A percentile compares a stretch with the other conserved stretches of the same genome.
phyloP scores from a whole-genome alignment of 2,797 vertebrate species.

The Pygocentrus nattereri region DNA sequence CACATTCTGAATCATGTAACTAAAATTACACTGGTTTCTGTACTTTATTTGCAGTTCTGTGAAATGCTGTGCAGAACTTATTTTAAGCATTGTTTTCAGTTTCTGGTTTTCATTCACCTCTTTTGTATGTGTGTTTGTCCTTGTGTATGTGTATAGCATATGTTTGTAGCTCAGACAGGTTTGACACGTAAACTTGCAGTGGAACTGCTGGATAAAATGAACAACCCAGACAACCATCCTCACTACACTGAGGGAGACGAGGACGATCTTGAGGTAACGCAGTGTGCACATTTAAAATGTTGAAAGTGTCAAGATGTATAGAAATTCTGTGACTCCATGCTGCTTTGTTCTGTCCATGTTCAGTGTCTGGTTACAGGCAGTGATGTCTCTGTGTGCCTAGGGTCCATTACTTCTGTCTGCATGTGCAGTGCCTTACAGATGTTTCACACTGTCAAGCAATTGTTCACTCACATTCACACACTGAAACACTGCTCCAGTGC shows the following conservation, averaged over 20 bases:
- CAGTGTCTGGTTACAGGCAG: conserved; percentile 61
- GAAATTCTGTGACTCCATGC: background rate
- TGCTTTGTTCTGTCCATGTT: conserved; percentile 52
- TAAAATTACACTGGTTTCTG: background rate
- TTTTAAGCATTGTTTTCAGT: background rate
- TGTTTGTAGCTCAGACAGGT: conserved; percentile 87
- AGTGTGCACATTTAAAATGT: background rate
- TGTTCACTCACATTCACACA: background rate
- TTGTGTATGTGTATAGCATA: conserved; percentile 79
- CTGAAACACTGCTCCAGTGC: conserved; percentile 5
- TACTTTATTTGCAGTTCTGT: background rate
- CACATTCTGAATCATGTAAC: too few species aligned
- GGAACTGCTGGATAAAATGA: conserved; percentile 94
- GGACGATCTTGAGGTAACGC: conserved; percentile 92
- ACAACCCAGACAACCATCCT: conserved; percentile 93
- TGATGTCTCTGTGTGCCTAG: conserved; percentile 57
- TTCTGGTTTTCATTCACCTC: background rate
- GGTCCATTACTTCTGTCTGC: conserved; percentile 6
- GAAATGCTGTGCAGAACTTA: background rate
- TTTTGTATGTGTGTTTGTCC: conserved; percentile 36
- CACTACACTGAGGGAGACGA: conserved; percentile 90
- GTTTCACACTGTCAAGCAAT: background rate
- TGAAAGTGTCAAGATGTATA: background rate
- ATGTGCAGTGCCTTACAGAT: background rate
- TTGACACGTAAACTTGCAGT: conserved; percentile 90